These are phyloP conservation scores for Phoxinus phoxinus DNA, from an alignment of 2,113 vertebrate genomes.

Conservation along the genomic window DNA sequence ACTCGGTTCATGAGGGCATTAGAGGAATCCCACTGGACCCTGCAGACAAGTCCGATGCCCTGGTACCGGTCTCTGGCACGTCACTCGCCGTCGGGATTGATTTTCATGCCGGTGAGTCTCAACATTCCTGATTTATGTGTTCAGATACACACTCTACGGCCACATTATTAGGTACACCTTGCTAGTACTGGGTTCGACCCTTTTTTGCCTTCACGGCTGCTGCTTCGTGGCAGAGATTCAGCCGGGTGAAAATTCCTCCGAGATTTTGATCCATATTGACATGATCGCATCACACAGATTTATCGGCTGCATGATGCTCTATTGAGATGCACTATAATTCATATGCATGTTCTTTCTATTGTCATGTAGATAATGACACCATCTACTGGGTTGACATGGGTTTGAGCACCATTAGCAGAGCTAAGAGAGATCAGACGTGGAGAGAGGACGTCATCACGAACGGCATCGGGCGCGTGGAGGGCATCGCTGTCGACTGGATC, in stretches of 20 bases:
- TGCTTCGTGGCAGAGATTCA: too few species aligned
- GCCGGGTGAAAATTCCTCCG: too few species aligned
- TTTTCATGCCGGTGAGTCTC: constrained; percentile 89
- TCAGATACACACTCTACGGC: neutral
- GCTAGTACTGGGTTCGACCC: too few species aligned
- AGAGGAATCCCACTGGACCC: constrained; percentile 95
- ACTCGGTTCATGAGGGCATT: constrained; percentile 96
- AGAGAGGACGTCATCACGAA: constrained; percentile 96
- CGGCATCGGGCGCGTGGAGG: constrained; percentile 93
- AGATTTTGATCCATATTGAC: too few species aligned
- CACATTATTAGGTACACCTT: too few species aligned
- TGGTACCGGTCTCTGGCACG: constrained; percentile 94
- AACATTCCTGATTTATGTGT: neutral
- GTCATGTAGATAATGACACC: constrained; percentile 88
- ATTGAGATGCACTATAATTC: neutral
- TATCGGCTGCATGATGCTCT: too few species aligned
- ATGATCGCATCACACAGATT: too few species aligned
- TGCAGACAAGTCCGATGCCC: constrained; percentile 91
- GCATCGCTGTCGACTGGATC: constrained; percentile 97
- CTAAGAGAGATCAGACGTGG: constrained; percentile 96
- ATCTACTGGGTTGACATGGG: constrained; percentile 99
- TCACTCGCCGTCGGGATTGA: constrained; percentile 96
- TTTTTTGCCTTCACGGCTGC: too few species aligned
- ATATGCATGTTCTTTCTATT: neutral
- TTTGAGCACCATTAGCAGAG: constrained; percentile 93